Evolutionary conservation across 2,888 invertebrate genomes (phyloP).

Genomic region (Drosophila formosana): DNA sequence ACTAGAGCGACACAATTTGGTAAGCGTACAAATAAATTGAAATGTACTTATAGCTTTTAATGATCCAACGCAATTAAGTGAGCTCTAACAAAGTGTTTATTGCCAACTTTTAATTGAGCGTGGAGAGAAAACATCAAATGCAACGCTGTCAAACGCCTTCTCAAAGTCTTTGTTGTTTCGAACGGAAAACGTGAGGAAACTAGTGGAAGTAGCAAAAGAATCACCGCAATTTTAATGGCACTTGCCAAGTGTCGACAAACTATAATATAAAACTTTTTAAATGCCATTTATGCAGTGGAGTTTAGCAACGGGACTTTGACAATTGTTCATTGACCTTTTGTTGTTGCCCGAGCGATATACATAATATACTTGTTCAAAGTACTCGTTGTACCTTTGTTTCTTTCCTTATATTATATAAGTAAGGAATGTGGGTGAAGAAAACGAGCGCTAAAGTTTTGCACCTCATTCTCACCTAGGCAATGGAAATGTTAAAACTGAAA

Average conservation of each 20-base stretch:
- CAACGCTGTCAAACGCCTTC: constrained; percentile 8
- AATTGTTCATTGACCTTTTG: constrained; percentile 73
- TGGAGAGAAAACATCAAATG: constrained; percentile 24
- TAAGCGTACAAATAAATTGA: not conserved
- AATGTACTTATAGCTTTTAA: not conserved
- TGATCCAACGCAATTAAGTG: not conserved
- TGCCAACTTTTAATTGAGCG: constrained; percentile 48
- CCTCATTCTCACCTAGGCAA: constrained; percentile 50
- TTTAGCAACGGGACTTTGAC: constrained; percentile 43
- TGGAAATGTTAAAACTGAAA: constrained; percentile 33
- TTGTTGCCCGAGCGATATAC: constrained; percentile 27
- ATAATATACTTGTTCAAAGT: constrained; percentile 9
- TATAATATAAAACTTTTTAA: constrained; percentile 65
- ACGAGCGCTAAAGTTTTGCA: constrained; percentile 40
- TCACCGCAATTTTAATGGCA: constrained; percentile 42
- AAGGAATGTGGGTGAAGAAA: constrained; percentile 7
- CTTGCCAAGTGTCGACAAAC: constrained; percentile 54
- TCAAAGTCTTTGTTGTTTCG: not conserved
- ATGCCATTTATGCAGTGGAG: constrained; percentile 46
- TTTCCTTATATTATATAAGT: constrained; percentile 9
- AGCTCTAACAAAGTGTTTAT: constrained; percentile 8
- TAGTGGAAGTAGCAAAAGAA: constrained; percentile 20
- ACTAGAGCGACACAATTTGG: not conserved
- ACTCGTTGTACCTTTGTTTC: not conserved
- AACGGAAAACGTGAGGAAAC: not conserved